Evolutionary conservation across 2,113 vertebrate species (phyloP), one percentile per base, ranked within the genome.

Genomic region (Chunga burmeisteri): DNA sequence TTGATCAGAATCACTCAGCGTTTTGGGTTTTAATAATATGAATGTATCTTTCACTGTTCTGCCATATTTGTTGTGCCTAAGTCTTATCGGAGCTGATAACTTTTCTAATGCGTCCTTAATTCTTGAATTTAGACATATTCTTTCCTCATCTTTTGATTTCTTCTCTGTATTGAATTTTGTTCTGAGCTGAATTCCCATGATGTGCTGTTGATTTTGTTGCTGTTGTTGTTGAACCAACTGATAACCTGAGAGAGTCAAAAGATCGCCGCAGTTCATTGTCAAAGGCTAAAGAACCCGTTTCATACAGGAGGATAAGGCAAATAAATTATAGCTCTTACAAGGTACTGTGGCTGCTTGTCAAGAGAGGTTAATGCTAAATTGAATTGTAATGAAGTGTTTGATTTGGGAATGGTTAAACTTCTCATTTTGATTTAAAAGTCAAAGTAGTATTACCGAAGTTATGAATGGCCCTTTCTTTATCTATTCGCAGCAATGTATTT

Each of bases 321-420:
- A 96, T 77, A 94, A 94, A 88, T 92, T 86, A 38, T 25, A 95
- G 68, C 49, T 73, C 62, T 85, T 32, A 26, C 40, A 58, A 21
- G 20, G 27, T 74, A 32, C 58, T 23, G 74, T 77, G 62, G 40
- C 66, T 67, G 56, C 90, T 71, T 82, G 62, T 90, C 58, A 49
- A 38, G 66, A 62, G 50, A 94, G 85, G 94, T 90, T 91, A 94
- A 83, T 92, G 67, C 32, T 77, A 77, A 92, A 93, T 62, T 90
- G 79, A 92, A 75, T 73, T 70, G 71, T 72, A 93, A 94, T 92
- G 42, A 88, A 95, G 50, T 70, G 63, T n/a, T 95, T 88, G 50
- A 83, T 83, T 96, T 80, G 85, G 42, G 44, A 90, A 86, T 53
- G 85, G 62, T 58, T 87, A 90, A 62, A 80, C 83, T 88, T 94